phyloP scores from a whole-genome alignment of 2,113 vertebrate species.

The Sorex fumeus region DNA sequence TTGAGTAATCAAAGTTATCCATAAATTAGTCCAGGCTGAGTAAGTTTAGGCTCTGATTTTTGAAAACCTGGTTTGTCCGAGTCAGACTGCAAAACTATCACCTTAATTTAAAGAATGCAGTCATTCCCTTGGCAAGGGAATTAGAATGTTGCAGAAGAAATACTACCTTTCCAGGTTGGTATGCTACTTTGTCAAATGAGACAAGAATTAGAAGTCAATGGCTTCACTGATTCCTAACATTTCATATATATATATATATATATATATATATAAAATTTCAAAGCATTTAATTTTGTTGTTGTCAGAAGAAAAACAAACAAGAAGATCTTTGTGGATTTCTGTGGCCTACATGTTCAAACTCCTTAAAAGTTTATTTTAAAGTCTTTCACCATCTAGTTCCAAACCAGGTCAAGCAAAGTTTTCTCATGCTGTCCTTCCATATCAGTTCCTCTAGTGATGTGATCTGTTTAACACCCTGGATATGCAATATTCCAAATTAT shows the following conservation, averaged over 20 bases:
- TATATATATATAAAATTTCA: neutral
- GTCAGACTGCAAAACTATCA: neutral
- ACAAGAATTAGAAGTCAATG: neutral
- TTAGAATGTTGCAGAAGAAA: conserved; percentile 53
- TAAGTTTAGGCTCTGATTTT: neutral
- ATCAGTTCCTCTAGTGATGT: conserved; percentile 20
- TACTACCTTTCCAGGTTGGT: neutral
- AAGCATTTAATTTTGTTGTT: conserved; percentile 50
- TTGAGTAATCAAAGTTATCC: conserved; percentile 21
- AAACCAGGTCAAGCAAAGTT: neutral
- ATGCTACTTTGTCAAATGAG: conserved; percentile 28
- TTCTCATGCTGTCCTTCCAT: neutral
- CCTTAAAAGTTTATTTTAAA: neutral
- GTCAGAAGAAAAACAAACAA: neutral
- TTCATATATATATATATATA: neutral
- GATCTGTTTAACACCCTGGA: neutral
- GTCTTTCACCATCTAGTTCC: neutral
- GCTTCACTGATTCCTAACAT: neutral
- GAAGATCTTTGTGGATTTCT: neutral
- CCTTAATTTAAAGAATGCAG: conserved; percentile 15
- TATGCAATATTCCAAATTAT: neutral
- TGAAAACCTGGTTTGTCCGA: neutral
- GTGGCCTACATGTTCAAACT: neutral
- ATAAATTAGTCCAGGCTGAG: neutral
- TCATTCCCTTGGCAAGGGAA: neutral